Evolutionary conservation across 1,140 invertebrate genomes (phyloP).

Genomic region (Papilio glaucus): DNA sequence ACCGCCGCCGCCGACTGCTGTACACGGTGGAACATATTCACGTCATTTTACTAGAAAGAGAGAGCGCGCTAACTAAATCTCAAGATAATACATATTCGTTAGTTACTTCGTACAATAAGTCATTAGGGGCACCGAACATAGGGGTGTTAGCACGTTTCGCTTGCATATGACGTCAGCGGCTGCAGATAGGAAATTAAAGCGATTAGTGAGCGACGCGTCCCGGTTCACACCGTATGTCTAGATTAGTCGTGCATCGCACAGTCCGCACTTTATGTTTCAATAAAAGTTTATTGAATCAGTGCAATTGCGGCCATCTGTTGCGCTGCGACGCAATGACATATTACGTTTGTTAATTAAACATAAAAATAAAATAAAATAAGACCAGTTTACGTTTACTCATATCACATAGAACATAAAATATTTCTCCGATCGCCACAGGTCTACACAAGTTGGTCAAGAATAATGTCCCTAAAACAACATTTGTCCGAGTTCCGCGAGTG

Average conservation of each 20-base stretch:
- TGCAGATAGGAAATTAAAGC: neutral
- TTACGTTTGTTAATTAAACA: too few species aligned
- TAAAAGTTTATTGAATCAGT: slow-evolving; percentile 18
- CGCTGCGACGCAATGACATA: too few species aligned
- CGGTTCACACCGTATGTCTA: neutral
- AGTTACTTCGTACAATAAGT: too few species aligned
- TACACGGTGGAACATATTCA: too few species aligned
- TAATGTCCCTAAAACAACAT: neutral
- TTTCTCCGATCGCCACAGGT: neutral
- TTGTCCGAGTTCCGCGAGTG: neutral
- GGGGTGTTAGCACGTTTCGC: too few species aligned
- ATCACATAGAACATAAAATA: too few species aligned
- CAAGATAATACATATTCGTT: too few species aligned
- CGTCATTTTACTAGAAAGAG: too few species aligned
- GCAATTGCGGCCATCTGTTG: slow-evolving; percentile 19
- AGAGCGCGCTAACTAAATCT: too few species aligned
- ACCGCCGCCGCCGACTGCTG: neutral
- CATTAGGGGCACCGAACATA: too few species aligned
- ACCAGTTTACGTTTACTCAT: neutral
- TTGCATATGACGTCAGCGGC: too few species aligned
- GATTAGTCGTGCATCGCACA: neutral
- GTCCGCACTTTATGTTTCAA: neutral
- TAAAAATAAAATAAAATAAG: too few species aligned
- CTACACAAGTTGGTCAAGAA: neutral
- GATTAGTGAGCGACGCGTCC: neutral